Base-by-base conservation (phyloP, 1,140 invertebrate species). In the Trachelipus rathkii region DNA sequence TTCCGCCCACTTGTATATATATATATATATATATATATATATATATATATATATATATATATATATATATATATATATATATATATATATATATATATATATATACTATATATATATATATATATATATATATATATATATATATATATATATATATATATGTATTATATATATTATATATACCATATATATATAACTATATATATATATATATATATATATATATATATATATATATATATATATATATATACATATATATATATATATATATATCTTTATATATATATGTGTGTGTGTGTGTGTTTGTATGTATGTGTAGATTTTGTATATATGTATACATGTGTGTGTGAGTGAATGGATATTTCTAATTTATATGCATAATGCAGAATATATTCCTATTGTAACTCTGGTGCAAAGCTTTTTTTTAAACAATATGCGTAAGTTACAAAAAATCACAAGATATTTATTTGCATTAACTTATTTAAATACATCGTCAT, bases 81-180 rank as follows among this genome's bases (percentile, higher is more conserved):
- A 60, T 60, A 60, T 60, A 60, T 60, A 60, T 60, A 60, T 60
- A 60, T 60, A 60, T 60, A 60, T 60, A 60, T 60, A 60, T 60
- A 60, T 60, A 60, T 60, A 60, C n/a, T 60, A 60, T 60, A 60
- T 60, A 60, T 60, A 60, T 60, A 60, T 60, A 60, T 60, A 60
- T 60, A 60, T 60, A 60, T 60, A 60, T 60, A 60, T 60, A 60
- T 60, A 60, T 60, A 60, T 60, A 21, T 60, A 21, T 60, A 21
- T 60, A 21, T 60, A 21, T 60, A 21, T 60, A 21, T 60, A 21
- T n/a, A 21, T 60, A 21, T 60, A 21, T 60, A 21, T 60, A 21
- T 60, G 7, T 60, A 21, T 60, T 60, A 21, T 60, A 21, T 60
- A 21, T 60, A 21, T 60, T 60, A 21, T 60, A 21, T 60, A 21